These are phyloP conservation scores for Aphodius granarius DNA, from an alignment of 2,888 invertebrate genomes.

Conservation along the genomic window DNA sequence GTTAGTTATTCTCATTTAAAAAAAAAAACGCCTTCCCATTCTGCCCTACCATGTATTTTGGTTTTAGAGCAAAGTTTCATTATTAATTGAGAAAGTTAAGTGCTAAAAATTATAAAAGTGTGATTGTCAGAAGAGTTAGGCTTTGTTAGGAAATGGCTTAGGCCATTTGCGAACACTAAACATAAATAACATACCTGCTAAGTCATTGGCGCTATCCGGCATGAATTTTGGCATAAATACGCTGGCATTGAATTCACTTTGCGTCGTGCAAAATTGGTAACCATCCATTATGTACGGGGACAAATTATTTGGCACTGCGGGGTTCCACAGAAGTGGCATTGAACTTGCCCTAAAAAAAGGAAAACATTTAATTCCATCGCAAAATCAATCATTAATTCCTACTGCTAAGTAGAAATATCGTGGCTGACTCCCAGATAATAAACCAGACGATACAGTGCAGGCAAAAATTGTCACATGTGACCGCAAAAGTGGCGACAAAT, in stretches of 20 bases:
- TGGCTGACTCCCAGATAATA: neutral
- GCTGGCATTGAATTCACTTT: constrained; percentile 55
- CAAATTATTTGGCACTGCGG: constrained; percentile 45
- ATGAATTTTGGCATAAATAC: constrained; percentile 44
- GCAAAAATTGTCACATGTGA: no score
- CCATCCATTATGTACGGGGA: constrained; percentile 44
- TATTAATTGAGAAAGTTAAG: no score
- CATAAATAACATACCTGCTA: constrained; percentile 19
- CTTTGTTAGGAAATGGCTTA: no score
- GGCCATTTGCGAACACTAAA: no score
- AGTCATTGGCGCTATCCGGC: constrained; percentile 14
- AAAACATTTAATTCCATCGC: neutral
- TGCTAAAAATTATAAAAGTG: no score
- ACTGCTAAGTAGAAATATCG: neutral
- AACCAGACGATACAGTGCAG: no score
- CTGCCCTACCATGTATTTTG: no score
- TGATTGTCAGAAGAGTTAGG: no score
- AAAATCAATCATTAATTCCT: neutral
- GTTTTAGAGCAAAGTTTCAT: no score
- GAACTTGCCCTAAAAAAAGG: constrained; percentile 42
- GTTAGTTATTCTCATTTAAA: no score
- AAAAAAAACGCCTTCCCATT: no score
- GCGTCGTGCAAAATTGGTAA: constrained; percentile 48
- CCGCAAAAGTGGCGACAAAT: no score
- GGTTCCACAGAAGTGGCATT: constrained; percentile 47